Evolutionary conservation across 2,113 vertebrate species (phyloP), one percentile per base, ranked within the genome.

Genomic region (Neoarius graeffei): DNA sequence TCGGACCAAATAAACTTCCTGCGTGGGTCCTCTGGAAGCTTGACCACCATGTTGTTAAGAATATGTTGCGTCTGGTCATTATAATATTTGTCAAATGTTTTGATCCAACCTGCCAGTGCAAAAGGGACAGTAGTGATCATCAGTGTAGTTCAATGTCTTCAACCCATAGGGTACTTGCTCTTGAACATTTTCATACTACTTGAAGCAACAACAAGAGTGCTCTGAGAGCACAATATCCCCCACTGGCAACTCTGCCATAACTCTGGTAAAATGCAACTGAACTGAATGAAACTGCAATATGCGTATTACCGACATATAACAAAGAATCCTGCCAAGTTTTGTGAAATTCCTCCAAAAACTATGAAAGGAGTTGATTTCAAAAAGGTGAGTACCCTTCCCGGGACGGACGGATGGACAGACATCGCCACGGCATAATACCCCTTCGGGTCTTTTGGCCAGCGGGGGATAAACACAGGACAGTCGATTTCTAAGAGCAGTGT

Each of bases 1-100:
- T 99, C 98, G 0, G 98, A 97, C 98, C 97, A 99, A 93, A 99
- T 98, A 92, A 99, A 99, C 91, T 97, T 98, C 79, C 97, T 96
- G 66, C 97, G 96, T 0, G 97, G 94, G 93, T 99, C 98, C 91
- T 99, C 98, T 15, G 97, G 94, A 92, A 99, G 94, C 94, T 99
- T 99, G 90, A 97, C 94, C 89, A 98, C 94, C 97, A 99, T 98
- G 96, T 97, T 98, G 94, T 99, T 99, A 81, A 99, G 95, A 92
- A 99, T 99, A 92, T 99, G 98, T 88, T 99, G 98, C 0, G 98
- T 99, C 95, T 99, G 98, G 93, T 99, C 98, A 0, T 93, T 94
- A 94, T 97, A 99, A 93, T 99, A 99, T 93, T 99, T 99, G 93
- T 99, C 98, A 50, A 99, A 99, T n/a, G 98, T 99, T 95, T 99